Conservation (phyloP, 2,888 invertebrate species). For the Calameuta filiformis region DNA sequence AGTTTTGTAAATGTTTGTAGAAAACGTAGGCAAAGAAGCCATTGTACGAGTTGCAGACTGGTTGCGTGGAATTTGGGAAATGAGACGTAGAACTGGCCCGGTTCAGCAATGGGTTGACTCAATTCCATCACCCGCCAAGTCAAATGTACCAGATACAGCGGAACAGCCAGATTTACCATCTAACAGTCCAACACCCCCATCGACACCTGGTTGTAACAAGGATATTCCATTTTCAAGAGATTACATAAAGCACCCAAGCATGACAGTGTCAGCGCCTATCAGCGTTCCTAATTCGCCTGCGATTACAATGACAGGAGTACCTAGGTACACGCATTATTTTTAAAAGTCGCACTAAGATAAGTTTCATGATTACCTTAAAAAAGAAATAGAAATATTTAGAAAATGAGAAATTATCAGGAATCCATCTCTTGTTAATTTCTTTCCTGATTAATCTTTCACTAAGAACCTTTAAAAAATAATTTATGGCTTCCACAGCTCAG, state of each 20-base stretch:
- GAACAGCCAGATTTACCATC: constrained; percentile 24
- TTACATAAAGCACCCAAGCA: constrained; percentile 43
- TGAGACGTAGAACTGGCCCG: constrained; percentile 73
- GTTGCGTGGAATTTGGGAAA: constrained; percentile 66
- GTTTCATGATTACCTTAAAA: background rate
- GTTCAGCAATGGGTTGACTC: constrained; percentile 84
- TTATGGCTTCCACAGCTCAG: constrained; percentile 32
- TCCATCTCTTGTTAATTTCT: background rate
- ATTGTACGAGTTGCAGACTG: constrained; percentile 58
- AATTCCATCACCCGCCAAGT: constrained; percentile 67
- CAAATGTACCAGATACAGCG: constrained; percentile 24
- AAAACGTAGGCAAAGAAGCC: constrained; percentile 57
- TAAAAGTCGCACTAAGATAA: background rate
- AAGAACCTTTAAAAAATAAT: background rate
- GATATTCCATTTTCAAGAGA: constrained; percentile 12
- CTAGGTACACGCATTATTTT: constrained; percentile 40
- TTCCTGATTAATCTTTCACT: too few relatives aligned
- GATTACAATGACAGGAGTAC: constrained; percentile 42
- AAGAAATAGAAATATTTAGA: too few relatives aligned
- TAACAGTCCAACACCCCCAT: constrained; percentile 22
- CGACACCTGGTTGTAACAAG: constrained; percentile 23
- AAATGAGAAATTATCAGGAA: background rate
- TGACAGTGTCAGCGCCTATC: constrained; percentile 56
- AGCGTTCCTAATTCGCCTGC: constrained; percentile 53
- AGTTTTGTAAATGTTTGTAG: constrained; percentile 29